Conservation (phyloP, 2,888 invertebrate species). For the Drosophila anomalata region DNA sequence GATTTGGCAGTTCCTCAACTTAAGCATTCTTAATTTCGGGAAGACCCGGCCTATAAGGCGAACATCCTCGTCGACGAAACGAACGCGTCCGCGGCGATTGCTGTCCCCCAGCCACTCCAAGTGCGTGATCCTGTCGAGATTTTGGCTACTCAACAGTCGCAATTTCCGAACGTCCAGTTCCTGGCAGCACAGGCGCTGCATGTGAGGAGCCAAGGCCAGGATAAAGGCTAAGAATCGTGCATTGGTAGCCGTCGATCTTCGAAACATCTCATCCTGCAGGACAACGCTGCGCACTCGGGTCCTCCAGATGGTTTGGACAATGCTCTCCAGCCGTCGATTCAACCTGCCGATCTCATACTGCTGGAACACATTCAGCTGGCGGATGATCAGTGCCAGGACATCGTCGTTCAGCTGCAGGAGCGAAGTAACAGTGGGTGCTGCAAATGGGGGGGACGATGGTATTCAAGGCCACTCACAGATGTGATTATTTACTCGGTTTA, state of each 20-base stretch:
- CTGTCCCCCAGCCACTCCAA: constrained; percentile 58
- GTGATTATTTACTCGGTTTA: constrained; percentile 28
- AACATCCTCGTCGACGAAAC: constrained; percentile 75
- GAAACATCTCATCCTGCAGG: constrained; percentile 59
- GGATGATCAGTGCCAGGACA: constrained; percentile 69
- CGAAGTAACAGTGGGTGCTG: constrained; percentile 31
- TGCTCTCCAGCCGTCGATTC: constrained; percentile 63
- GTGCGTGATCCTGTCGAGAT: constrained; percentile 44
- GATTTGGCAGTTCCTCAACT: constrained; percentile 66
- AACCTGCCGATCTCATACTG: constrained; percentile 67
- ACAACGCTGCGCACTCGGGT: constrained; percentile 58
- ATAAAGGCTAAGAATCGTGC: constrained; percentile 63
- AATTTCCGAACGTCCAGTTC: constrained; percentile 58
- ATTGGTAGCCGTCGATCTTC: constrained; percentile 11
- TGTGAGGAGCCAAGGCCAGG: constrained; percentile 49
- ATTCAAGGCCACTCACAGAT: constrained; percentile 5
- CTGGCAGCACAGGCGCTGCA: constrained; percentile 63
- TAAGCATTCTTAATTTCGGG: constrained; percentile 61
- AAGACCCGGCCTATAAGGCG: constrained; percentile 64
- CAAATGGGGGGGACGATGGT: neutral
- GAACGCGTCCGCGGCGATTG: constrained; percentile 45
- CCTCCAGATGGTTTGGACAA: constrained; percentile 67
- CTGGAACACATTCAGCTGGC: constrained; percentile 61
- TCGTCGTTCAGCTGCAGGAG: constrained; percentile 75
- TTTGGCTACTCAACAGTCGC: constrained; percentile 55